Base-by-base conservation (phyloP, 1,140 invertebrate species). In the Drosophila nasuta region DNA sequence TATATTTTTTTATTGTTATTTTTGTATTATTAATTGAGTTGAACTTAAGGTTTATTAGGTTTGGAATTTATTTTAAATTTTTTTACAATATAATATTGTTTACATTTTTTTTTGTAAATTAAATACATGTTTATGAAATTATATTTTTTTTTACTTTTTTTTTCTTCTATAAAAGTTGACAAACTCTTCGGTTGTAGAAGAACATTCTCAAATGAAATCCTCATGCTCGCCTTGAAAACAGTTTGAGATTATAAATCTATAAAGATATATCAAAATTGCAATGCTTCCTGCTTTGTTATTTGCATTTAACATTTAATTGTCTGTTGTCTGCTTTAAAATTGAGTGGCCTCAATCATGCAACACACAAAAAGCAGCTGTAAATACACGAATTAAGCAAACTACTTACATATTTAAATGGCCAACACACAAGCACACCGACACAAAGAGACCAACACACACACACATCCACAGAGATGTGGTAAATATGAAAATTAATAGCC, bases 401-500 rank as follows among this genome's bases (percentile, higher is more conserved):
- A 45, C 15, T 38, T 54, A 35, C 30, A 59, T 46, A 60, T 64
- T 59, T 56, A 54, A 67, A 69, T 62, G 49, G 7, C 56, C 71
- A 62, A 43, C 28, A 41, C 13, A 1, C 41, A 56, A 49, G 2
- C 15, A 62, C 28, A 67, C 64, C 35, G n/a, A 60, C 15, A 46
- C 3, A 25, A 25, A 25, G 20, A 25, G 20, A 25, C 20, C 20
- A 25, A 25, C 28, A 43, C 41, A 56, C 8, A 30, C 15, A 58
- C 45, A 52, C 17, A 10, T n/a, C n/a, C 11, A 41, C 28, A 33
- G n/a, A 38, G 17, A 45, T 17, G 8, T 17, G 35, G 62, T 69
- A 35, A 64, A 88, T 82, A 88, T 72, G 62, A 72, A 83, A 82
- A 87, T 88, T 74, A 87, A 87, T 88, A 70, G 51, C 63, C 35